These are phyloP conservation scores for Rhopalosiphum padi DNA, from an alignment of 1,140 invertebrate species.

Conservation along the genomic window DNA sequence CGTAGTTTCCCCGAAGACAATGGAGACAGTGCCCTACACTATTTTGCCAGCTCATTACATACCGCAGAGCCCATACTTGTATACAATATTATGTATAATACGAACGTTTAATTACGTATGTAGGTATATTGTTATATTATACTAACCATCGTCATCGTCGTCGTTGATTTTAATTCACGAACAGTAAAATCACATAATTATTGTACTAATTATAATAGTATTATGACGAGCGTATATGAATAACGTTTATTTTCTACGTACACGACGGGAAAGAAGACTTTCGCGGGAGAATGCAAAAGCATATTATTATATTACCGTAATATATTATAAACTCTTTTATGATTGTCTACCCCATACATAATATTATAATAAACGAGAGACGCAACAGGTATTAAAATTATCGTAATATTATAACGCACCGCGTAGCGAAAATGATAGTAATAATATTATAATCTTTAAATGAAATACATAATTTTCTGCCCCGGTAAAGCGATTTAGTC, in stretches of 20 bases:
- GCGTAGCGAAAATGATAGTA: neutral
- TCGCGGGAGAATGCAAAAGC: neutral
- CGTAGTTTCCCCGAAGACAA: slow-evolving; percentile 19
- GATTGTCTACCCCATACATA: neutral
- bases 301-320: neutral
- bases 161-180: neutral
- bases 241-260: neutral
- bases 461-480: neutral
- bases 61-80: neutral
- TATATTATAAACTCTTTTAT: neutral
- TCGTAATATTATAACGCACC: neutral
- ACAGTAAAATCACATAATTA: neutral
- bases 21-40: neutral
- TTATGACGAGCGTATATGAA: neutral
- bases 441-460: neutral
- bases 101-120: neutral
- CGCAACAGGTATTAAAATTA: neutral
- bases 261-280: neutral
- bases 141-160: neutral
- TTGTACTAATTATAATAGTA: neutral
- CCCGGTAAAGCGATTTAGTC: neutral
- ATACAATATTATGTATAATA: neutral
- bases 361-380: neutral
- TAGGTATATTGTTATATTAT: neutral
- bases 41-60: neutral